Conservation (phyloP, 1,140 invertebrate genomes). For the Paramacrobiotus metropolitanus region DNA sequence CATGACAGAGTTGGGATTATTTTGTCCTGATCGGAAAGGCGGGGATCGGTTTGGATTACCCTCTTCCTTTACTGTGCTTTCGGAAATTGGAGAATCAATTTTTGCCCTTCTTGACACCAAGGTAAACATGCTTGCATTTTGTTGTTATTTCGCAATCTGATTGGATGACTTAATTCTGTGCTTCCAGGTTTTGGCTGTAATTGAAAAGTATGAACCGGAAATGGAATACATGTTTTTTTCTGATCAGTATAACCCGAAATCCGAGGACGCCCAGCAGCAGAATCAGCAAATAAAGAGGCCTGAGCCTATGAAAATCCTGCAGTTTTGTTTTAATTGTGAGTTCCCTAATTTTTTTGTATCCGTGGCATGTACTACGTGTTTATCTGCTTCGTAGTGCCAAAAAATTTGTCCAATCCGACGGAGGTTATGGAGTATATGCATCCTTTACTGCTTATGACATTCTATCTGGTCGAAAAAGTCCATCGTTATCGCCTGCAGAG, state of each 20-base stretch:
- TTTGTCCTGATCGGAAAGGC: conserved; percentile 68
- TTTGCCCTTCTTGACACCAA: conserved; percentile 56
- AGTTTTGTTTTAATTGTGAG: conserved; percentile 7
- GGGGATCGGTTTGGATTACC: conserved; percentile 63
- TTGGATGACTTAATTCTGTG: too few species aligned
- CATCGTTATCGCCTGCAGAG: conserved; percentile 64
- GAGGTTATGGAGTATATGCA: conserved; percentile 43
- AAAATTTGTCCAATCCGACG: conserved; percentile 20
- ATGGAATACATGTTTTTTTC: conserved; percentile 93
- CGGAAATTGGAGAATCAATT: conserved; percentile 65
- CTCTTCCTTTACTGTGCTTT: conserved; percentile 50
- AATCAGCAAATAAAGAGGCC: neutral
- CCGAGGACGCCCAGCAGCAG: conserved; percentile 11
- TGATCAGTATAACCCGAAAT: conserved; percentile 55
- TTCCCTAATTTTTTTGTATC: conserved; percentile 3
- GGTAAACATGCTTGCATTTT: too few species aligned
- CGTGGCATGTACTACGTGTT: neutral
- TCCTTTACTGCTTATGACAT: conserved; percentile 58
- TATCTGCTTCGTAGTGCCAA: conserved; percentile 19
- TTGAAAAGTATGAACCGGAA: conserved; percentile 57
- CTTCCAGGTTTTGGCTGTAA: conserved; percentile 31
- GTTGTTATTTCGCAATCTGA: too few species aligned
- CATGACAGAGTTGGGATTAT: conserved; percentile 71
- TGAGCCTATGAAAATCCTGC: conserved; percentile 7
- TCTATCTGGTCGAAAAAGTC: conserved; percentile 74